Evolutionary conservation across 2,113 vertebrate species (phyloP).

Genomic region (Junco hyemalis): DNA sequence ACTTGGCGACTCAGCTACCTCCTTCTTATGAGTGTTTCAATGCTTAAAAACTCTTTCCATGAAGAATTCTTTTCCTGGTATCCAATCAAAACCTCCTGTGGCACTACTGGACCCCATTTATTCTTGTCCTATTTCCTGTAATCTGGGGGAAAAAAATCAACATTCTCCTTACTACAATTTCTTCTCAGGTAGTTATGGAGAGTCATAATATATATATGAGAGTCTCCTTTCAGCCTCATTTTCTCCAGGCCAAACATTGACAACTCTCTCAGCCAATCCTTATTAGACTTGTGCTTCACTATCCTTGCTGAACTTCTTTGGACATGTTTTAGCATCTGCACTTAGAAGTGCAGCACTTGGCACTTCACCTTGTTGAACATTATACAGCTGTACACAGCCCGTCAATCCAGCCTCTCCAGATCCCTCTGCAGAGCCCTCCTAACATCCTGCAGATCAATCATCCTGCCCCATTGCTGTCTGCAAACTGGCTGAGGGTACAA

Average conservation of each 20-base stretch:
- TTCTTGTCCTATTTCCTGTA: neutral
- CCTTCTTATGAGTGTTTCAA: neutral
- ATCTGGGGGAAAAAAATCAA: neutral
- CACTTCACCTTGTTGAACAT: neutral
- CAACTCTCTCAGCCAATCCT: neutral
- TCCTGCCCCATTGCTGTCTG: neutral
- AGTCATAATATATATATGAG: neutral
- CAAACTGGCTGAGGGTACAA: neutral
- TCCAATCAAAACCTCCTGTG: neutral
- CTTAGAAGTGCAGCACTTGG: neutral
- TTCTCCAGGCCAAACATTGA: neutral
- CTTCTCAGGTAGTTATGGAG: neutral
- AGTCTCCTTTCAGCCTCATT: neutral
- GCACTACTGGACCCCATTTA: neutral
- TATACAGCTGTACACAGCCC: neutral
- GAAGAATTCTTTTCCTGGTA: neutral
- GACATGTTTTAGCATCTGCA: neutral
- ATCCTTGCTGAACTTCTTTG: neutral
- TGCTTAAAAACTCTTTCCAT: neutral
- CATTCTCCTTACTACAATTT: too few species aligned
- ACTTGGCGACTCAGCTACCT: neutral
- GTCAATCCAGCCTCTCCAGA: neutral
- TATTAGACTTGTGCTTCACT: neutral
- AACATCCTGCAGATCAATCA: neutral
- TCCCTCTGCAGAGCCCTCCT: neutral